Evolutionary conservation across 2,888 invertebrate species (phyloP), one percentile per base, ranked within the genome.

Genomic region (Physocephala rufipes): DNA sequence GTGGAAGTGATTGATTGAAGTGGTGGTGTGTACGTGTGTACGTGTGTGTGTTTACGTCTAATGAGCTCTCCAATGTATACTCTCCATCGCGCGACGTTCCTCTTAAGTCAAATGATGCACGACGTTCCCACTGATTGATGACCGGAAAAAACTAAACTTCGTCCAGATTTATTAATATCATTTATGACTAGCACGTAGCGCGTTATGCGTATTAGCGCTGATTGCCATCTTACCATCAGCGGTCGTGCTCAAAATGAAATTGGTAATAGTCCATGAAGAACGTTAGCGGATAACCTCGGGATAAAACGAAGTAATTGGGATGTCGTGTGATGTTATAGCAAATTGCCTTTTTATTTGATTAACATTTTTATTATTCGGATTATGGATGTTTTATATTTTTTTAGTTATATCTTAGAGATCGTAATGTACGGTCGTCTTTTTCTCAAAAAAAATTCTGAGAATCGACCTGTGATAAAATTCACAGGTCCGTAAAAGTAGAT

Each of bases 51-150:
- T 26, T 55, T 26, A n/a, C n/a, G 24, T 55, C 21, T 16, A 15
- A 15, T 26, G 36, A 36, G 5, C 36, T 36, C 36, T 36, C 16
- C 26, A 19, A n/a, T n/a, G n/a, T n/a, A n/a, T n/a, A n/a, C n/a
- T n/a, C n/a, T n/a, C n/a, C n/a, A n/a, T n/a, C 16, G 26, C 12
- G 16, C 21, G 12, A 43, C 62, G 19, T n/a, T 19, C 63, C 19
- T 36, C 26, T 47, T 47, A 24, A 63, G 47, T 21, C 24, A 63
- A 16, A 24, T 63, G 63, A 63, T 63, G 63, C 15, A 45, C 47
- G 21, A 26, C 63, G 47, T 24, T 7, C 19, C 16, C 24, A 21
- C 66, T 68, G 68, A 68, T 68, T 68, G 68, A 68, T 68, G 68
- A 68, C 51, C 62, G 47, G n/a, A 51, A 21, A 21, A 36, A 68